Evolutionary conservation across 2,888 invertebrate genomes (phyloP).

Genomic region (Helleia helle): DNA sequence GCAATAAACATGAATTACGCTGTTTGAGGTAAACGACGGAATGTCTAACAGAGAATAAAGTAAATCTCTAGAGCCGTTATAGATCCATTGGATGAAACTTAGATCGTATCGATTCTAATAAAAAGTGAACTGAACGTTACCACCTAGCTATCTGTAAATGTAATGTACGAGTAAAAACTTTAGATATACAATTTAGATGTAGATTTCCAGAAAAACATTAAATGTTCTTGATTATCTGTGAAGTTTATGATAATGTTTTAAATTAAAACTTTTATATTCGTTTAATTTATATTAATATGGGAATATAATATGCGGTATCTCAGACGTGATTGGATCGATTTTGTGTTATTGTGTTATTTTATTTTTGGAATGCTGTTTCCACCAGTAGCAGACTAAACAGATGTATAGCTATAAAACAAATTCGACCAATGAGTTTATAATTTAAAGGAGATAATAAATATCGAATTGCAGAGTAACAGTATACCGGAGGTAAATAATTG

Average conservation of each 20-base stretch:
- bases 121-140: slow-evolving; percentile 15
- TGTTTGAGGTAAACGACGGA: slow-evolving; percentile 2
- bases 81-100: slow-evolving; percentile 17
- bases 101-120: slow-evolving; percentile 18
- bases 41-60: slow-evolving; percentile 13
- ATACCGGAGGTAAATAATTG: slow-evolving; percentile 68
- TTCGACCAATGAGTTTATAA: slow-evolving; percentile 21
- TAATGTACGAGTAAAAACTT: slow-evolving; percentile 2
- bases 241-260: not conserved
- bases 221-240: not conserved
- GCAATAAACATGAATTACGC: slow-evolving; percentile 30
- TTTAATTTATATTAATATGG: too few relatives aligned
- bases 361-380: too few relatives aligned
- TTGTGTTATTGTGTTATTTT: too few relatives aligned
- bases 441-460: slow-evolving; percentile 27
- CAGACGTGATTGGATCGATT: too few relatives aligned
- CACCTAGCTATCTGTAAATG: slow-evolving; percentile 9
- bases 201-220: not conserved
- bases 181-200: slow-evolving; percentile 1
- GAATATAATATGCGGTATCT: too few relatives aligned
- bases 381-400: too few relatives aligned
- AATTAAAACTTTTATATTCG: too few relatives aligned
- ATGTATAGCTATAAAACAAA: slow-evolving; percentile 2
- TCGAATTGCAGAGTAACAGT: slow-evolving; percentile 35
- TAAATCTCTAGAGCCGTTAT: slow-evolving; percentile 19